phyloP scores from a whole-genome alignment of 2,797 vertebrate species.

The Brachyrhaphis roseni region DNA sequence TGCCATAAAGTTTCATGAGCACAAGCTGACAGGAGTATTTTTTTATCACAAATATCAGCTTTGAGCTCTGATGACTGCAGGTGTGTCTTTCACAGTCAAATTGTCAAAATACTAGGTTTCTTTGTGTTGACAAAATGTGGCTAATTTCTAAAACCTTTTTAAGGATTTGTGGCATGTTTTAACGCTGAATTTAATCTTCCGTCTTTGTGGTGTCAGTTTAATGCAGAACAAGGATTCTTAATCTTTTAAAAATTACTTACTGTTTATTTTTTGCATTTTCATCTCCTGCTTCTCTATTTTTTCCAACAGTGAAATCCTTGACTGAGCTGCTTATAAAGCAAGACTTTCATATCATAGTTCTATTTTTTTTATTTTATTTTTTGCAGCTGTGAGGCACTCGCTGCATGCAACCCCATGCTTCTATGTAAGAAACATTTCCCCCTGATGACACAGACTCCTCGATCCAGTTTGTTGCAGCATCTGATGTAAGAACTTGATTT shows the following conservation, averaged over 20 bases:
- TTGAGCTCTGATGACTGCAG: slow-evolving; percentile 8
- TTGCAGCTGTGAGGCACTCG: background rate
- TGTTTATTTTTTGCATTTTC: background rate
- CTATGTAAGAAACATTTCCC: background rate
- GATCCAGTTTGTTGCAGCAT: slow-evolving; percentile 5
- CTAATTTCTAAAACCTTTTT: background rate
- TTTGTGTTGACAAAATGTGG: background rate
- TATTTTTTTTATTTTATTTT: background rate
- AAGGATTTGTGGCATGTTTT: background rate
- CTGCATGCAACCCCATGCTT: background rate
- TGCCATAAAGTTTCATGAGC: background rate
- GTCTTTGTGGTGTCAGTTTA: background rate
- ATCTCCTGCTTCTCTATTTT: background rate
- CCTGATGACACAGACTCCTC: slow-evolving; percentile 14
- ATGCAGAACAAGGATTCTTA: background rate
- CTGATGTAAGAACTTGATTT: slow-evolving; percentile 5
- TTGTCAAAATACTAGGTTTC: background rate
- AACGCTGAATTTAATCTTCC: background rate
- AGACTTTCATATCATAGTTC: background rate
- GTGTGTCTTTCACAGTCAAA: slow-evolving; percentile 10
- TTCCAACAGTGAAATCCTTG: slow-evolving; percentile 10
- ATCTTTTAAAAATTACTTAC: background rate
- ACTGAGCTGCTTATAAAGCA: slow-evolving; percentile 9
- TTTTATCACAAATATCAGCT: background rate
- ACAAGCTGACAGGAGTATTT: background rate